These are phyloP conservation scores for Oreochromis grahami DNA, from an alignment of 2,797 vertebrate genomes.

Conservation along the genomic window DNA sequence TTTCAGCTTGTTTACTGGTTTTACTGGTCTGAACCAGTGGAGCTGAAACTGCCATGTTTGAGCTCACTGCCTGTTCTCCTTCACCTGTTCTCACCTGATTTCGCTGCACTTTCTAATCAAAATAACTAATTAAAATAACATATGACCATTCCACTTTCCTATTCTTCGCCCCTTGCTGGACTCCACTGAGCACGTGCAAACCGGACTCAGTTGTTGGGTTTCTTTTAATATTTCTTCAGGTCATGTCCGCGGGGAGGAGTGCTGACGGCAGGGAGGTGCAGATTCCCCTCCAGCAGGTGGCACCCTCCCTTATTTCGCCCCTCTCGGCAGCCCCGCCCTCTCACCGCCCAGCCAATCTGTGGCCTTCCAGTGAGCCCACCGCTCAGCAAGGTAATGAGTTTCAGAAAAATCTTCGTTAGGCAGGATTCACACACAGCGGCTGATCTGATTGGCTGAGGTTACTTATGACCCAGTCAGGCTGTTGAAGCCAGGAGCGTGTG, in stretches of 20 bases:
- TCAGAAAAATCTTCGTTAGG: neutral
- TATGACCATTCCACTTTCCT: neutral
- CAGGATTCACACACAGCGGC: neutral
- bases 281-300: conserved; percentile 83
- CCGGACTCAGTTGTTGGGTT: neutral
- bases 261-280: conserved; percentile 82
- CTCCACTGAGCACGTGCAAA: neutral
- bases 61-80: neutral
- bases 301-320: conserved; percentile 73
- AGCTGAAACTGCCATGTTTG: neutral
- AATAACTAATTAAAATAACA: neutral
- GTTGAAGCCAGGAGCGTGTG: neutral
- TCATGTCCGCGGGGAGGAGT: conserved; percentile 91
- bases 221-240: conserved; percentile 46
- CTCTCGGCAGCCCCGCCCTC: conserved; percentile 63
- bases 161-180: neutral
- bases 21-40: neutral
- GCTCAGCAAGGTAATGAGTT: conserved; percentile 39
- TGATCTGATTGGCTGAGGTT: neutral
- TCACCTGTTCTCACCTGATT: neutral
- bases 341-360: conserved; percentile 59
- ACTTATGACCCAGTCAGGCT: neutral
- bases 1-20: neutral
- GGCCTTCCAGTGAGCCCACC: conserved; percentile 64
- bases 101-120: neutral